These are phyloP conservation scores for Celastrina argiolus DNA, from an alignment of 2,888 invertebrate genomes.

Conservation along the genomic window DNA sequence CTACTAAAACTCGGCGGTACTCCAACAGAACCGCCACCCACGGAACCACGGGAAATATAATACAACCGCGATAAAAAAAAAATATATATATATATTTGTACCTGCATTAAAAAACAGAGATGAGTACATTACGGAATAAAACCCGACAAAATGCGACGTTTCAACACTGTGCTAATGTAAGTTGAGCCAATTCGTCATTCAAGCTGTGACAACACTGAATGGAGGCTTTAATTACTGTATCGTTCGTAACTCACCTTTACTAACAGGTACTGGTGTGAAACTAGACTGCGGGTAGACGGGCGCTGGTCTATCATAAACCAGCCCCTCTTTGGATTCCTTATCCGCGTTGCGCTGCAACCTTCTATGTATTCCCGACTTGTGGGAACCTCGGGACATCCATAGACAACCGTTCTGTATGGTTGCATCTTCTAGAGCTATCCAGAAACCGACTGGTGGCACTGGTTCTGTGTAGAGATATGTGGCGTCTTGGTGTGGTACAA, in stretches of 20 bases:
- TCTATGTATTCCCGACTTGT: slow-evolving; percentile 88
- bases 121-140: too few species aligned
- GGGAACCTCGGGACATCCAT: slow-evolving; percentile 94
- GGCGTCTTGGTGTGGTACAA: slow-evolving; percentile 90
- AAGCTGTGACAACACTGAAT: too few species aligned
- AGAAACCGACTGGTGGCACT: slow-evolving; percentile 88
- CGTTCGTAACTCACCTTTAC: slow-evolving; percentile 90
- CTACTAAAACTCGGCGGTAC: too few species aligned
- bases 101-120: too few species aligned
- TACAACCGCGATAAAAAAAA: too few species aligned
- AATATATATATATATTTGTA: too few species aligned
- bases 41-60: too few species aligned
- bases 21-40: too few species aligned
- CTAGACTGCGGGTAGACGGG: slow-evolving; percentile 84
- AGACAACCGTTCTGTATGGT: slow-evolving; percentile 96
- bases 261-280: slow-evolving; percentile 88
- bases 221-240: too few species aligned
- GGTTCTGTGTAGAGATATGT: slow-evolving; percentile 93
- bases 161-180: too few species aligned
- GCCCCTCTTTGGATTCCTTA: slow-evolving; percentile 64
- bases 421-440: slow-evolving; percentile 97
- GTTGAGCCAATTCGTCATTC: too few species aligned
- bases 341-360: slow-evolving; percentile 85
- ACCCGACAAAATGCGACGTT: too few species aligned
- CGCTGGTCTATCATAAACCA: slow-evolving; percentile 83